Conservation (phyloP, 1,140 invertebrate genomes). For the Drosophila seguyi region DNA sequence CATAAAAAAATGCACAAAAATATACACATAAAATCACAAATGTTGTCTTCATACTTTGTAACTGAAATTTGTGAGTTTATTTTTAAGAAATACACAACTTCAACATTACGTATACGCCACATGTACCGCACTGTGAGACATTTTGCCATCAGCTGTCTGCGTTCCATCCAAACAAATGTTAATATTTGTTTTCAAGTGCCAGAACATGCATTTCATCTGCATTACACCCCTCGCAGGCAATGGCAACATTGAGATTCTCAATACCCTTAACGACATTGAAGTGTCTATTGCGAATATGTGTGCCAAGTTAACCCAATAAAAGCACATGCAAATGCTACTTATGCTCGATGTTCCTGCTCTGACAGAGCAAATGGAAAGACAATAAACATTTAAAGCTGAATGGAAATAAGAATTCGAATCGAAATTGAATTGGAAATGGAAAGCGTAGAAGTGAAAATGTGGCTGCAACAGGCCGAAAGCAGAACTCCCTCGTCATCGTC, state of each 20-base stretch:
- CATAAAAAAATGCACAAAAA: neutral
- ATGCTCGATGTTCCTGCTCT: slow-evolving; percentile 21
- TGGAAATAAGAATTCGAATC: slow-evolving; percentile 43
- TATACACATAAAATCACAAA: neutral
- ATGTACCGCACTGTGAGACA: slow-evolving; percentile 15
- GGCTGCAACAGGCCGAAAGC: slow-evolving; percentile 47
- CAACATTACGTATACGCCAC: slow-evolving; percentile 44
- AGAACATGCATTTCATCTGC: slow-evolving; percentile 44
- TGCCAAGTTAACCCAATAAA: slow-evolving; percentile 67
- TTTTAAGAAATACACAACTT: neutral
- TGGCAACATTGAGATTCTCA: slow-evolving; percentile 28
- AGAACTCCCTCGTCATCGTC: slow-evolving; percentile 16
- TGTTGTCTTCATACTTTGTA: neutral
- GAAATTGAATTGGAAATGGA: slow-evolving; percentile 8
- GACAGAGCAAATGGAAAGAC: slow-evolving; percentile 23
- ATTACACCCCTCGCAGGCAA: slow-evolving; percentile 12
- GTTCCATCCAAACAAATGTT: slow-evolving; percentile 47
- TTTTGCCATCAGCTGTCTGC: slow-evolving; percentile 24
- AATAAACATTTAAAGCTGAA: slow-evolving; percentile 61
- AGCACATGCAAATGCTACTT: slow-evolving; percentile 42
- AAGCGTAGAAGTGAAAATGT: neutral
- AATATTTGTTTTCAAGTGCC: slow-evolving; percentile 52
- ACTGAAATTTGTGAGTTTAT: neutral
- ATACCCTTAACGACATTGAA: slow-evolving; percentile 53
- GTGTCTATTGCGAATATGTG: slow-evolving; percentile 50